phyloP scores from a whole-genome alignment of 2,888 invertebrate genomes.

The Dinocampus coccinellae region DNA sequence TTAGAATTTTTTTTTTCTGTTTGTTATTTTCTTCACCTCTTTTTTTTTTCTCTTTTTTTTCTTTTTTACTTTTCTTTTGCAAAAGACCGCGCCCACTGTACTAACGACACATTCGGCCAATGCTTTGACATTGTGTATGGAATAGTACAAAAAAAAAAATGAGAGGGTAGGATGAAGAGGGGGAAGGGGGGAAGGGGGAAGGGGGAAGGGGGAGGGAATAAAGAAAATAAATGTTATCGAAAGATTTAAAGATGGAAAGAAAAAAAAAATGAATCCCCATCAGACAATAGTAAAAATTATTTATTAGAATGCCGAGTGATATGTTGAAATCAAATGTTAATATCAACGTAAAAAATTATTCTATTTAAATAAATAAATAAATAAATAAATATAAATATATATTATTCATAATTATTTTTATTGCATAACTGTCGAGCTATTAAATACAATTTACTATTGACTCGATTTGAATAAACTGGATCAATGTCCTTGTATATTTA shows the following conservation, averaged over 20 bases:
- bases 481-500: not conserved
- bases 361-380: too few species aligned
- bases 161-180: not conserved
- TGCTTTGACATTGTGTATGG: not conserved
- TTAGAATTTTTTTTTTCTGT: conserved; percentile 20
- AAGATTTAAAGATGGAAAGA: not conserved
- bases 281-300: not conserved
- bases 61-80: not conserved
- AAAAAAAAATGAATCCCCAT: not conserved
- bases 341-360: not conserved
- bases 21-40: not conserved
- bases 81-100: not conserved
- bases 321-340: not conserved
- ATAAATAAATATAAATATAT: not conserved
- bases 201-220: not conserved
- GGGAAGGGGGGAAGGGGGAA: not conserved
- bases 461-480: not conserved
- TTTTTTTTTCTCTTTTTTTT: not conserved
- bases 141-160: not conserved
- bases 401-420: not conserved
- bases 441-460: not conserved
- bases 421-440: not conserved
- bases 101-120: not conserved
- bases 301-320: not conserved
- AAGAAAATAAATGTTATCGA: too few species aligned